phyloP scores from a whole-genome alignment of 1,140 invertebrate genomes.

The Teleogryllus occipitalis region DNA sequence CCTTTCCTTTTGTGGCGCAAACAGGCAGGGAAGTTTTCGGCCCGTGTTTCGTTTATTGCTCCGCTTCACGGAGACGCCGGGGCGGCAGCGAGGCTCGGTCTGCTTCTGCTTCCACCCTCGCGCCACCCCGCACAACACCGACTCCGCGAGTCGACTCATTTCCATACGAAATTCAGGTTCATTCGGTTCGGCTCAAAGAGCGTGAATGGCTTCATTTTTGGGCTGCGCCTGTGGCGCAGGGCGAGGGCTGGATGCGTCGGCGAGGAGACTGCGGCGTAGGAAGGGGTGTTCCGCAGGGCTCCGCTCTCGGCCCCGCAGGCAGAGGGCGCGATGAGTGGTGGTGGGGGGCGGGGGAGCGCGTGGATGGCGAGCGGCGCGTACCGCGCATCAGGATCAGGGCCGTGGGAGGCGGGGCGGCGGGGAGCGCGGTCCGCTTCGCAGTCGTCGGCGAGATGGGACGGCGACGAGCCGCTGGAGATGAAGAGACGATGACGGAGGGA shows the following conservation, averaged over 20 bases:
- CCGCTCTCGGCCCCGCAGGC: background rate
- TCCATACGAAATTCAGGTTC: background rate
- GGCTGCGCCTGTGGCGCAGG: too few species aligned
- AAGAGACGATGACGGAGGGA: too few species aligned
- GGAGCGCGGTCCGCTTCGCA: too few species aligned
- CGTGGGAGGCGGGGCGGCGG: too few species aligned
- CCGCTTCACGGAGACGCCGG: background rate
- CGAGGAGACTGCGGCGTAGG: background rate
- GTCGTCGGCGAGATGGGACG: too few species aligned
- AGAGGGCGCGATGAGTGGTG: too few species aligned
- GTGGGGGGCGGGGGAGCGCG: too few species aligned
- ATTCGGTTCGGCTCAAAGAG: background rate
- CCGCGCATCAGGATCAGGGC: too few species aligned
- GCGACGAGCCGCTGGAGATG: too few species aligned
- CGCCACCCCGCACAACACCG: background rate
- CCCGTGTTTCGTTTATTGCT: background rate
- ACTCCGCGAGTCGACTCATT: background rate
- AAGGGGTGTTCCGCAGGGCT: background rate
- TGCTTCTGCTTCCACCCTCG: background rate
- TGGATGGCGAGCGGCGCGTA: too few species aligned
- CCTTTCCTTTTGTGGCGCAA: background rate
- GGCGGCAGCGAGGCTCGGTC: background rate
- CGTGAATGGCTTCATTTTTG: conserved; percentile 1
- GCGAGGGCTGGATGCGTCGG: background rate
- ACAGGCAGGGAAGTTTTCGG: background rate